Base-by-base conservation (phyloP, 2,797 vertebrate genomes). In the Podarcis siculus region DNA sequence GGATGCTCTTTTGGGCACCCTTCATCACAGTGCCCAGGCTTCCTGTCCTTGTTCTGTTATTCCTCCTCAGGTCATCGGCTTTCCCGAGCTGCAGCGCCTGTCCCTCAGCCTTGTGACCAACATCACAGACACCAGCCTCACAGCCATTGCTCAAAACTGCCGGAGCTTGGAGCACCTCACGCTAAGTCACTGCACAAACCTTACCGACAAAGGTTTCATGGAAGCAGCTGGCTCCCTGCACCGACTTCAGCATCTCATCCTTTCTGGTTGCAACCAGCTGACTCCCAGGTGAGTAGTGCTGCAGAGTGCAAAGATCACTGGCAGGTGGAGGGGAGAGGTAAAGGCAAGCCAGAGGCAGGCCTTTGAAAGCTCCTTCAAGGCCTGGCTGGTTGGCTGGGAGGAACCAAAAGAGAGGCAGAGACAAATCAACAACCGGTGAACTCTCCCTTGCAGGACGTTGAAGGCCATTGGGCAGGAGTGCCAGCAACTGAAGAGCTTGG, bases 21-120 rank as follows among this genome's bases (percentile, higher is more conserved):
- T 71, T 9, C 71, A 35, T 25, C n/a, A 15, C 32, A 27, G 23
- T 35, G 73, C 58, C 23, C 61, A 1, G 58, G 30, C 45, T 61
- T 35, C 2, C 27, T 37, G 66, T n/a, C 15, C 64, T 64, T n/a
- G 19, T 10, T 10, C n/a, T 58, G 1, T 10, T 6, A 21, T 66
- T 67, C 32, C 61, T 80, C 15, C 8, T 35, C 91, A 98, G 98
- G 98, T 98, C 89, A 91, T 98, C 45, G 92, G 66, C 23, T 97
- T 97, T 92, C 97, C 97, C 2, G 95, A 97, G 73, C 97, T 98
- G 39, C 97, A 95, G 81, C 92, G 87, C 3, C 92, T 98, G 72
- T 98, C 97, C 15, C 97, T 98, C 76, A 97, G 96, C 92, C 96
- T 98, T 93, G 89, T 98, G 89, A 96, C 97, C 0, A 96, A 97